Evolutionary conservation across 2,888 invertebrate genomes (phyloP).

Genomic region (Trisateles emortualis): DNA sequence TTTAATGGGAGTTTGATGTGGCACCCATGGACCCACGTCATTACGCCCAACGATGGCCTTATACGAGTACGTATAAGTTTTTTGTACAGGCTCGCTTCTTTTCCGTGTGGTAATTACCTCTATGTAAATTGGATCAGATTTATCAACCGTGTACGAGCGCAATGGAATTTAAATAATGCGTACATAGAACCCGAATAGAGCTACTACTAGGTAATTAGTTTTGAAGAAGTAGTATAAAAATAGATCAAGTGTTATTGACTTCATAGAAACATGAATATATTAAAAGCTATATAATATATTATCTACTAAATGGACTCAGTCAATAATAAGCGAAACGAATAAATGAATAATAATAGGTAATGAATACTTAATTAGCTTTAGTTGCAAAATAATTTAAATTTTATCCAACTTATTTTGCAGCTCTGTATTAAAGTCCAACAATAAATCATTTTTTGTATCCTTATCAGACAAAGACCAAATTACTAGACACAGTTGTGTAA

Average conservation of each 20-base stretch:
- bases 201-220: constrained; percentile 22
- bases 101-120: constrained; percentile 71
- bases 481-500: too few relatives aligned
- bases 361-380: neutral
- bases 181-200: constrained; percentile 25
- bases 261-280: constrained; percentile 4
- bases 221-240: constrained; percentile 2
- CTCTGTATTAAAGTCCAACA: too few relatives aligned
- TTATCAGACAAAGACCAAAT: too few relatives aligned
- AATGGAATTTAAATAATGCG: constrained; percentile 63
- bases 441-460: too few relatives aligned
- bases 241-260: neutral
- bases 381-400: neutral
- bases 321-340: neutral
- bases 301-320: neutral
- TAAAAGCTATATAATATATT: neutral
- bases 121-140: constrained; percentile 81
- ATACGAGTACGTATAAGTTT: constrained; percentile 21
- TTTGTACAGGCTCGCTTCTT: constrained; percentile 40
- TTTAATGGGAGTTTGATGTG: constrained; percentile 75
- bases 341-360: too few relatives aligned
- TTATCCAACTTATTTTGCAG: too few relatives aligned
- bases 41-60: constrained; percentile 49
- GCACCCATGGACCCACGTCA: constrained; percentile 57
- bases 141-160: constrained; percentile 66